phyloP scores from a whole-genome alignment of 1,140 invertebrate genomes.

The Wiebesia pumilae region DNA sequence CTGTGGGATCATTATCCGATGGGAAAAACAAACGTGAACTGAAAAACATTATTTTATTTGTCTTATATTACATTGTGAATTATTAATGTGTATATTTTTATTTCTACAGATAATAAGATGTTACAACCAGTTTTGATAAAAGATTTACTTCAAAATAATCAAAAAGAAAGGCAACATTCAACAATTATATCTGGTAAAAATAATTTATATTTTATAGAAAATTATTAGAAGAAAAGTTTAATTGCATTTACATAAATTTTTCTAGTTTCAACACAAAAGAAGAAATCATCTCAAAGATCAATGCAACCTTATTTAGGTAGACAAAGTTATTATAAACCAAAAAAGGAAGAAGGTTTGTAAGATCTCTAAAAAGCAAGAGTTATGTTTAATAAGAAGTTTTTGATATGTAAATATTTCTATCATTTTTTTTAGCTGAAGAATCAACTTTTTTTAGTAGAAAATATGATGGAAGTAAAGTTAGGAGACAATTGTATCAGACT shows the following conservation, averaged over 20 bases:
- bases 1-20: constrained; percentile 35
- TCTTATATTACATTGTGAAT: background rate
- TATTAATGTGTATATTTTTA: background rate
- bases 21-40: constrained; percentile 46
- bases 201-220: background rate
- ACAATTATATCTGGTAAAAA: constrained; percentile 40
- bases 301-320: constrained; percentile 31
- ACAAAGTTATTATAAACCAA: constrained; percentile 40
- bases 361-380: background rate
- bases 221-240: background rate
- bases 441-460: constrained; percentile 34
- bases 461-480: constrained; percentile 28
- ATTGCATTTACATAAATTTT: background rate
- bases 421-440: constrained; percentile 12
- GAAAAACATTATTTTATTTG: background rate
- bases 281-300: constrained; percentile 36
- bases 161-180: constrained; percentile 36
- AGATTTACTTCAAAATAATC: constrained; percentile 45
- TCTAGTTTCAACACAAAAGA: constrained; percentile 50
- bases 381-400: background rate
- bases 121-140: constrained; percentile 51
- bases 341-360: constrained; percentile 48
- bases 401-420: constrained; percentile 2
- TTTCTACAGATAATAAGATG: constrained; percentile 47
- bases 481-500: constrained; percentile 57